phyloP scores from a whole-genome alignment of 2,113 vertebrate species.

The Aspiorhynchus laticeps region DNA sequence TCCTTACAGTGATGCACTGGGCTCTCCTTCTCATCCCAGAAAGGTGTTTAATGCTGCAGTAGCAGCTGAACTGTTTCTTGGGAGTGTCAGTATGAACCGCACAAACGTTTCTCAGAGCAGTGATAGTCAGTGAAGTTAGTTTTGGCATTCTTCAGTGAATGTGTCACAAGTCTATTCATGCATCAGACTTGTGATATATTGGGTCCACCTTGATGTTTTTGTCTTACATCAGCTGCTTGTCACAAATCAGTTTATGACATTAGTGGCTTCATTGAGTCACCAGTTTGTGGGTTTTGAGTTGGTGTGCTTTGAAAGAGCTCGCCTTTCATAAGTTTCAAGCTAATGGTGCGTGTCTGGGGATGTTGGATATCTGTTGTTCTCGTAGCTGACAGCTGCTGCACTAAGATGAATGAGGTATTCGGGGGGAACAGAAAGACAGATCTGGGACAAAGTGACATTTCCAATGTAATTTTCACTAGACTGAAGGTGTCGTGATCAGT shows the following conservation, averaged over 20 bases:
- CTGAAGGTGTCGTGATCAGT: not conserved
- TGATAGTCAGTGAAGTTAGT: not conserved
- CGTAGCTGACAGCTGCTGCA: conserved; percentile 23
- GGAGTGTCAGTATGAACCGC: conserved; percentile 64
- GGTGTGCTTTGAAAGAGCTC: not conserved
- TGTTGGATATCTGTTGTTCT: conserved; percentile 27
- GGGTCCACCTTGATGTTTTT: not conserved
- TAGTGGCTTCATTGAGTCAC: not conserved
- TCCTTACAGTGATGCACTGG: not conserved
- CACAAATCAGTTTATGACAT: not conserved
- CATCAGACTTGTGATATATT: not conserved
- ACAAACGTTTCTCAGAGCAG: not conserved
- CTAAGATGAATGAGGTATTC: conserved; percentile 1
- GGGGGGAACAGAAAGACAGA: conserved; percentile 24
- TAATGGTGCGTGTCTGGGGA: conserved; percentile 3
- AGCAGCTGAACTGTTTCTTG: conserved; percentile 44
- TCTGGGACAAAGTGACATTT: conserved; percentile 27
- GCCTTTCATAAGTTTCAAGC: not conserved
- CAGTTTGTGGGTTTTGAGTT: conserved; percentile 1
- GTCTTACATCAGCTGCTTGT: not conserved
- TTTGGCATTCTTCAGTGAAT: not conserved
- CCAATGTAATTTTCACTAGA: not conserved
- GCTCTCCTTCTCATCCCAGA: not conserved
- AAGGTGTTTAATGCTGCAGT: not conserved
- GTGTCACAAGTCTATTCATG: not conserved